Percentiles rank a stretch among this genome's conserved stretches.
Conservation (phyloP, 1,140 invertebrate genomes). For the Musca domestica region DNA sequence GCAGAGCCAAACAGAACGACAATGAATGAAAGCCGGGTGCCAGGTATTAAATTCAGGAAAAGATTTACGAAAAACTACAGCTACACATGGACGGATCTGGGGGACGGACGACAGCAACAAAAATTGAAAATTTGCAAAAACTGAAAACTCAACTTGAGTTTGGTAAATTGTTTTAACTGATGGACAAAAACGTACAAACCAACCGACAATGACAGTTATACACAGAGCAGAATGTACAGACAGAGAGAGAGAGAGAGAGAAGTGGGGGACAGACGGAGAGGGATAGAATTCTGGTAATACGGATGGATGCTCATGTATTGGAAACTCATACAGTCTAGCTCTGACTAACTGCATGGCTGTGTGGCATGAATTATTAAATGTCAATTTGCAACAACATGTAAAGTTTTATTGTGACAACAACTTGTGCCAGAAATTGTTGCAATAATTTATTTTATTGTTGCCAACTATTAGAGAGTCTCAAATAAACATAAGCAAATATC, state of each 20-base stretch:
- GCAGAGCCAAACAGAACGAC: too few species aligned
- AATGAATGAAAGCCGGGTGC: too few species aligned
- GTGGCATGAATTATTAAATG: constrained; percentile 22
- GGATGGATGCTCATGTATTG: background rate
- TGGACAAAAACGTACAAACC: background rate
- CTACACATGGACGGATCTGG: too few species aligned
- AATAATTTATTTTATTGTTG: constrained; percentile 21
- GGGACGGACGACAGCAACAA: background rate
- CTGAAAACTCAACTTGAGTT: constrained; percentile 8
- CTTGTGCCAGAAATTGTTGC: constrained; percentile 17
- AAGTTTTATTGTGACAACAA: constrained; percentile 21
- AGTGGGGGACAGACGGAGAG: background rate
- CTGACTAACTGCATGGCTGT: background rate
- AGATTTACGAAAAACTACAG: too few species aligned
- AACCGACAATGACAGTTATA: background rate
- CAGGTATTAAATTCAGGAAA: too few species aligned
- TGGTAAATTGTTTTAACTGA: background rate
- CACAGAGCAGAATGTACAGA: too few species aligned
- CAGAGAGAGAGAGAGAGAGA: too few species aligned
- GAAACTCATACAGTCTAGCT: constrained; percentile 3
- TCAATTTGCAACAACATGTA: constrained; percentile 20
- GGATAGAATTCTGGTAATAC: too few species aligned
- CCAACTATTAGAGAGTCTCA: constrained; percentile 21
- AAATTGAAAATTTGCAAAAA: background rate
- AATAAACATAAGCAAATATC: constrained; percentile 14